Conservation (phyloP, 1,140 invertebrate species). For the Phenacoccus solenopsis region DNA sequence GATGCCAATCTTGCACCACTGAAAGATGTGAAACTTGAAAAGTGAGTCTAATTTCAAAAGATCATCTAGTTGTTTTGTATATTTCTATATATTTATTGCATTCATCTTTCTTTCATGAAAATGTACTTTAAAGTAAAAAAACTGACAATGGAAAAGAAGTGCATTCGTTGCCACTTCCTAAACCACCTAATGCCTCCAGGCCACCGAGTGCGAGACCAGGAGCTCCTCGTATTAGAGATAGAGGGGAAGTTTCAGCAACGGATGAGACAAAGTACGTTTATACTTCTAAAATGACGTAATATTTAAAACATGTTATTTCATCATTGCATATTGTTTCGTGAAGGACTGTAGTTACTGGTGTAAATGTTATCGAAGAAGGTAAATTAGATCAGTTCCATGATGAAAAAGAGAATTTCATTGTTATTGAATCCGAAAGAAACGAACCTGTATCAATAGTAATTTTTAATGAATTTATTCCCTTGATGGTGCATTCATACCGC, state of each 20-base stretch:
- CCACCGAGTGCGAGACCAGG: slow-evolving; percentile 64
- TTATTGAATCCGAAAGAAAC: neutral
- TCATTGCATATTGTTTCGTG: slow-evolving; percentile 23
- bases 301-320: neutral
- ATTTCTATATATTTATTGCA: too few species aligned
- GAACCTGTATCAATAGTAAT: neutral
- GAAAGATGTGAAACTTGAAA: too few species aligned
- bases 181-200: slow-evolving; percentile 40
- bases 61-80: too few species aligned
- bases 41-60: too few species aligned
- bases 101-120: too few species aligned
- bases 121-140: too few species aligned
- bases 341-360: slow-evolving; percentile 23
- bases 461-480: too few species aligned
- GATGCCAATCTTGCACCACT: too few species aligned
- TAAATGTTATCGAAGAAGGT: slow-evolving; percentile 26
- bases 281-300: neutral
- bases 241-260: slow-evolving; percentile 36
- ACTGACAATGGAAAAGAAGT: neutral
- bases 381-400: neutral
- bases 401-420: slow-evolving; percentile 10
- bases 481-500: too few species aligned
- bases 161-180: neutral
- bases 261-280: slow-evolving; percentile 27
- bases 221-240: slow-evolving; percentile 50